Conservation (phyloP, 1,140 invertebrate species). For the Drosophila nigromelanica region DNA sequence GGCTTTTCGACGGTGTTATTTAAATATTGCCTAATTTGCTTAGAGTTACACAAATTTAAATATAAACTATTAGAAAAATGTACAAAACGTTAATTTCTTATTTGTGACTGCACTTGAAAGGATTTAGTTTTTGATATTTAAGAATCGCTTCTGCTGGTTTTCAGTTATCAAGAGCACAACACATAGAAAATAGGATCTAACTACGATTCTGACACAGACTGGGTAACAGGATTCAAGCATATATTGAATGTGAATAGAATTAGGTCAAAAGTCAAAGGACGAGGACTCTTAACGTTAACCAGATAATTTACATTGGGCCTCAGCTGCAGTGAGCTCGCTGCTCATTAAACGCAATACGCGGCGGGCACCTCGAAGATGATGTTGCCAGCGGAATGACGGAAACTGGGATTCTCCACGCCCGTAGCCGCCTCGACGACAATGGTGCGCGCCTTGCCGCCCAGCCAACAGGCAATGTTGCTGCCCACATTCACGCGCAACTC, state of each 20-base stretch:
- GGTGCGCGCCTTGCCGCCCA: conserved; percentile 71
- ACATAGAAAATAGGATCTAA: background rate
- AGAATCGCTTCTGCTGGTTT: background rate
- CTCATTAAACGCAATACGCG: conserved; percentile 67
- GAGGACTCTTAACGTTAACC: conserved; percentile 32
- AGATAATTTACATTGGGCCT: conserved; percentile 59
- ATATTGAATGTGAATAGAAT: no score
- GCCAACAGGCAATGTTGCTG: conserved; percentile 68
- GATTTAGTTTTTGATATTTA: background rate
- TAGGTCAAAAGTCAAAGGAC: background rate
- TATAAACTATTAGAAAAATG: conserved; percentile 56
- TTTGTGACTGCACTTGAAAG: conserved; percentile 1
- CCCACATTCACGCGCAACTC: conserved; percentile 80
- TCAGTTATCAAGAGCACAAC: background rate
- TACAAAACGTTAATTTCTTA: conserved; percentile 51
- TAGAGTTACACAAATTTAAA: conserved; percentile 11
- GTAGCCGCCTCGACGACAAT: conserved; percentile 74
- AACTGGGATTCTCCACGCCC: conserved; percentile 75
- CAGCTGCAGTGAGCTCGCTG: background rate
- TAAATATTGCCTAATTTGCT: conserved; percentile 57
- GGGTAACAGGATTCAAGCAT: no score
- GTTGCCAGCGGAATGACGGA: conserved; percentile 65
- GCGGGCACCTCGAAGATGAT: conserved; percentile 83
- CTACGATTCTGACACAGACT: background rate
- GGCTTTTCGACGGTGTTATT: conserved; percentile 40